Conservation (phyloP, 2,797 vertebrate genomes). For the Aselliscus stoliczkanus region DNA sequence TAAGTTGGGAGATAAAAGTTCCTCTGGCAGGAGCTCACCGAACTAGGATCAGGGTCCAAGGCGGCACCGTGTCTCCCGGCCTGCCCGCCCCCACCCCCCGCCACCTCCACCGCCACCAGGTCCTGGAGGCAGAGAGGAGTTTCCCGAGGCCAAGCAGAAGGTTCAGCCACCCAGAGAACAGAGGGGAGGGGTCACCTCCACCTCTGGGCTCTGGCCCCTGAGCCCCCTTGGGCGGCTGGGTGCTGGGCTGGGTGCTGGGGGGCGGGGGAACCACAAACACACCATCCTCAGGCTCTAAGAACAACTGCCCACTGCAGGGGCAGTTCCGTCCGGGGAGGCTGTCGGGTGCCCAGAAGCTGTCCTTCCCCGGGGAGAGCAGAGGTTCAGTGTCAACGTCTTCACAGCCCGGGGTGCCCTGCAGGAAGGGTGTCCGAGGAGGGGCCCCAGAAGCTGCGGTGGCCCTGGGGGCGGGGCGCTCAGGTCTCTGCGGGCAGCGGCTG, state of each 20-base stretch:
- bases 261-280: not conserved
- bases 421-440: not conserved
- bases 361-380: not conserved
- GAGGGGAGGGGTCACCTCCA: not conserved
- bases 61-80: not conserved
- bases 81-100: not conserved
- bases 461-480: not conserved
- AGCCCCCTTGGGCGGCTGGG: not conserved
- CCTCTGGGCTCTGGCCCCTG: not conserved
- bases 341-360: not conserved
- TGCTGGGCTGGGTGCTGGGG: not conserved
- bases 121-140: too few relatives aligned
- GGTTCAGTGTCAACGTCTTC: not conserved
- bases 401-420: not conserved
- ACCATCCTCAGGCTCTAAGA: slow-evolving; percentile 17
- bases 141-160: not conserved
- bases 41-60: slow-evolving; percentile 28
- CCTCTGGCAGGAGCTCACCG: slow-evolving; percentile 72
- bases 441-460: not conserved
- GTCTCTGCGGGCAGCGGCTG: not conserved
- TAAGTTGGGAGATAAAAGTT: slow-evolving; percentile 49
- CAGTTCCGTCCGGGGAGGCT: not conserved
- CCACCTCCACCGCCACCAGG: not conserved
- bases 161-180: not conserved
- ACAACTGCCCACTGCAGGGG: not conserved